Percentiles rank a stretch among this genome's conserved stretches.
Evolutionary conservation across 1,140 invertebrate species (phyloP).

Genomic region (Pentalonia nigronervosa): DNA sequence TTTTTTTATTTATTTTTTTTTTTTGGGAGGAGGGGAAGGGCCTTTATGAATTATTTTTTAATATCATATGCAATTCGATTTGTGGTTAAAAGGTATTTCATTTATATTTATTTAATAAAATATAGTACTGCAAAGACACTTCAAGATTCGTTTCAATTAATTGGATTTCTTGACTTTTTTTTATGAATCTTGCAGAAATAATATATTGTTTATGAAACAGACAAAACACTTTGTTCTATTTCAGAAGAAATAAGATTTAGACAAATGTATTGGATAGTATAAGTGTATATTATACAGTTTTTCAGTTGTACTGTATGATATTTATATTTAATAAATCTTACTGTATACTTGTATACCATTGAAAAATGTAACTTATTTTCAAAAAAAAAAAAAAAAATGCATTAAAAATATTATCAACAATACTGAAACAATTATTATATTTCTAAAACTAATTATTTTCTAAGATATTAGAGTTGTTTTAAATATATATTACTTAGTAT

Average conservation of each 20-base stretch:
- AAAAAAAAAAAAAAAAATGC: not conserved
- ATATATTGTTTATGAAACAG: not conserved
- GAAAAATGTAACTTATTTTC: not conserved
- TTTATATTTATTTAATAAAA: not conserved
- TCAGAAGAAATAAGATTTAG: not conserved
- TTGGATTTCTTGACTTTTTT: not conserved
- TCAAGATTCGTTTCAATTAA: not conserved
- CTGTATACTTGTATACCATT: not conserved
- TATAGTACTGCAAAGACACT: not conserved
- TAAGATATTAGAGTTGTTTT: too few species aligned
- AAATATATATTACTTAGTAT: too few species aligned
- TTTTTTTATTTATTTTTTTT: too few species aligned
- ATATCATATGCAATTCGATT: not conserved
- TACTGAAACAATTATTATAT: too few species aligned
- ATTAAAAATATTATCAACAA: not conserved
- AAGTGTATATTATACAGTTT: not conserved
- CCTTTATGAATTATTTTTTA: not conserved
- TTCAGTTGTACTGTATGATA: not conserved
- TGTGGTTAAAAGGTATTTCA: not conserved
- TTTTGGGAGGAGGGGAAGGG: too few species aligned
- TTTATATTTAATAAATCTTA: not conserved
- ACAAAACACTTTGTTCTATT: not conserved
- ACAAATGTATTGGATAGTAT: not conserved
- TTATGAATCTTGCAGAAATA: not conserved
- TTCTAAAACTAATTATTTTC: not conserved